Evolutionary conservation across 92 coral and sea anemone genomes (phyloP), one percentile per base, ranked within the genome.

Genomic region (Pocillopora grandis): DNA sequence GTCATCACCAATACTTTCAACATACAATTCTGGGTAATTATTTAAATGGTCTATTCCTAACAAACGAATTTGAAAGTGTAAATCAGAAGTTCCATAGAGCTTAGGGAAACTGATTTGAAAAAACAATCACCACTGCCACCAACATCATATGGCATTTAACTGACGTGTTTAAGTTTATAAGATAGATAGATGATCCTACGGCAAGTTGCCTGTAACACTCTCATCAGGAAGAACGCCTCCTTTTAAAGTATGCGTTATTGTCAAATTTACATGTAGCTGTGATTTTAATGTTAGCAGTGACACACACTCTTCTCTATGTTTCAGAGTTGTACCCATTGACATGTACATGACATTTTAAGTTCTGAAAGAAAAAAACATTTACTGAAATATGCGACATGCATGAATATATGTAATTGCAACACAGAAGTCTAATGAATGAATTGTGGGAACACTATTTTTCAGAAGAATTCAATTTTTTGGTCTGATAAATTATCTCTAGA

Each of bases 51-150:
- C 49, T 55, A 84, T 76, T 71, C 86, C 90, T 68, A 87, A 66
- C 71, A 77, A 80, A 66, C 92, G 85, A 81, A 90, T 86, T 71
- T 90, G 85, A 67, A 69, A 82, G 78, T 86, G 86, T 27, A 76
- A 86, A 18, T 42, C 52, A 42, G 52, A 3, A 42, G 52, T 42
- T 42, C 52, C 52, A 42, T 42, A 42, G 78, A 79, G 71, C 85
- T 88, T 60, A 77, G 89, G 73, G 86, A 89, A 72, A 80, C 92
- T 67, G 92, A 78, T 76, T 75, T 89, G 75, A 89, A 89, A 75
- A 89, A 89, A 67, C 89, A 89, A 55, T 89, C 88, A 64, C 92
- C 86, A 76, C 71, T 76, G 58, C 92, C 92, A 66, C 86, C 92
- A 23, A 89, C 92, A 80, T 89, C 88, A 58, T 84, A 73, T 72